phyloP scores from a whole-genome alignment of 2,113 vertebrate genomes.

The Otus sunia region DNA sequence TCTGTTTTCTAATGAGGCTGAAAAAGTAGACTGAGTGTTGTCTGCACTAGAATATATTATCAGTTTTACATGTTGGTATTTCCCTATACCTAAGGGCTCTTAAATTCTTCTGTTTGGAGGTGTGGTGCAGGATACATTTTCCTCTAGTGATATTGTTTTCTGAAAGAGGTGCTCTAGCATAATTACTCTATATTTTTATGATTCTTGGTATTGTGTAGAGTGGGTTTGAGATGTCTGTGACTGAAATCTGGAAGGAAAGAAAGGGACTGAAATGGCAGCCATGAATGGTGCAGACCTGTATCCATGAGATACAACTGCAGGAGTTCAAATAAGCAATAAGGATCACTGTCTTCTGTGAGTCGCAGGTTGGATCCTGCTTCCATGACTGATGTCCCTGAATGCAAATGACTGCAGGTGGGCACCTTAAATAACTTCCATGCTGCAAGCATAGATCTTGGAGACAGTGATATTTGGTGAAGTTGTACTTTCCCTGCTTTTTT shows the following conservation, averaged over 20 bases:
- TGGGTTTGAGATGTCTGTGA: neutral
- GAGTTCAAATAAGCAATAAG: neutral
- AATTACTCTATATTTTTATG: neutral
- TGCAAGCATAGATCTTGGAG: neutral
- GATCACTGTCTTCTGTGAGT: neutral
- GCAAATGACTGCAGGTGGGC: neutral
- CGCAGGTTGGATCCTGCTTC: neutral
- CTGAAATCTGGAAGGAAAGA: neutral
- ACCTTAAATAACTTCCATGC: neutral
- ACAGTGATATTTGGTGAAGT: rapidly evolving
- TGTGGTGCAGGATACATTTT: neutral
- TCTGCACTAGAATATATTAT: neutral
- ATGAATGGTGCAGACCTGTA: neutral
- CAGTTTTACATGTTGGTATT: neutral
- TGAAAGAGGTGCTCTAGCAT: neutral
- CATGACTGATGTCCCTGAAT: neutral
- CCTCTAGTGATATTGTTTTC: neutral
- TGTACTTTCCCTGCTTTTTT: neutral
- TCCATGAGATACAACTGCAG: neutral
- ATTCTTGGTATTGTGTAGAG: neutral
- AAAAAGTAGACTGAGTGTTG: neutral
- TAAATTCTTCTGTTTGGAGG: neutral
- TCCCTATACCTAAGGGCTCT: neutral
- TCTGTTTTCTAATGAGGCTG: neutral
- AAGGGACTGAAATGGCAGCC: neutral